Evolutionary conservation across 2,888 invertebrate species (phyloP).

Genomic region (Metacarcinus magister): DNA sequence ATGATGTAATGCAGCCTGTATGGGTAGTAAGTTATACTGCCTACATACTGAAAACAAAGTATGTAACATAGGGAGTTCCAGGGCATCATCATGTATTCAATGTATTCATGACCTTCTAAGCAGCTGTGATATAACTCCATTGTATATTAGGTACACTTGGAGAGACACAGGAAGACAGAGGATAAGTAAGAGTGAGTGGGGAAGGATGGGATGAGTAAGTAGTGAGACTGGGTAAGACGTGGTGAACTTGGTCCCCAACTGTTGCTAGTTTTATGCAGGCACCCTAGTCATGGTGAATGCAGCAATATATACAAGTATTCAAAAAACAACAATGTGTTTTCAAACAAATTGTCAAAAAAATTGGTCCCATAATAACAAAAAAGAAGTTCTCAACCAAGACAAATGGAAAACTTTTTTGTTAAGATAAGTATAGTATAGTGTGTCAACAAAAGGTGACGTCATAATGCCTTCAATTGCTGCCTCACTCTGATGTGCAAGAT

Average conservation of each 20-base stretch:
- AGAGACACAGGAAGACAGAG: not conserved
- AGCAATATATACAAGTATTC: not conserved
- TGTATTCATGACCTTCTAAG: not conserved
- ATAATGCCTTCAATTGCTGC: not conserved
- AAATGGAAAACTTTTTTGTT: too few relatives aligned
- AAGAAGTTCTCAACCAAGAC: not conserved
- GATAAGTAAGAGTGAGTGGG: not conserved
- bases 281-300: not conserved
- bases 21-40: not conserved
- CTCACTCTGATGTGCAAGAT: constrained; percentile 11
- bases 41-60: not conserved
- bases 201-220: not conserved
- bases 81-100: not conserved
- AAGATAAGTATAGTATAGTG: not conserved
- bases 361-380: not conserved
- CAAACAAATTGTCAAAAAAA: not conserved
- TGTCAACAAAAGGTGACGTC: not conserved
- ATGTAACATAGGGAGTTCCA: not conserved
- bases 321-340: not conserved
- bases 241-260: not conserved
- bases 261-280: not conserved
- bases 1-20: not conserved
- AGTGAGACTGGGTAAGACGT: not conserved
- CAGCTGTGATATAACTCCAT: not conserved
- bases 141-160: not conserved